Evolutionary conservation across 2,888 invertebrate genomes (phyloP).

Genomic region (Stramonita haemastoma): DNA sequence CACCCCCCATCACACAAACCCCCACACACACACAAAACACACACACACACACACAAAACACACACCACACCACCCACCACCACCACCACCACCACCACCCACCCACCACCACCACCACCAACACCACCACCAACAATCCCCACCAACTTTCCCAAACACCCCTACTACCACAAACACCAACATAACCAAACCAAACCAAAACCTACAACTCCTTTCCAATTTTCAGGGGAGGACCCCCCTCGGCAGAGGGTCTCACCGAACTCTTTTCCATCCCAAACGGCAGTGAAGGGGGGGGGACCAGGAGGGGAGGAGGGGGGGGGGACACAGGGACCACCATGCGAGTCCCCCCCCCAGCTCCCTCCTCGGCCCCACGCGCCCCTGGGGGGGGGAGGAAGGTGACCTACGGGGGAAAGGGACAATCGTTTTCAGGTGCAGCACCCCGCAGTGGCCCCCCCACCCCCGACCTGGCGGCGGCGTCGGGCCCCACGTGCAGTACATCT

Average conservation of each 20-base stretch:
- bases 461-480: background rate
- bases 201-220: too few species aligned
- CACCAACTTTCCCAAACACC: too few species aligned
- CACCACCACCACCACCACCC: too few species aligned
- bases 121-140: too few species aligned
- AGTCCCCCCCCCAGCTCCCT: background rate
- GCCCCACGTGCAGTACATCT: conserved; percentile 42
- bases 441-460: background rate
- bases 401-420: conserved; percentile 40
- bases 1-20: too few species aligned
- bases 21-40: too few species aligned
- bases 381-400: conserved; percentile 28
- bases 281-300: background rate
- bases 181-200: too few species aligned
- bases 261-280: conserved; percentile 1
- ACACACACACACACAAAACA: too few species aligned
- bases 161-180: too few species aligned
- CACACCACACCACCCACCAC: too few species aligned
- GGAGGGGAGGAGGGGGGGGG: background rate
- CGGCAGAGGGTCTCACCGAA: background rate
- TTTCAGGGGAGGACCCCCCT: background rate
- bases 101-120: too few species aligned
- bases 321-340: background rate
- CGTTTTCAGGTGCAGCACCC: conserved; percentile 29
- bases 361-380: background rate